Percentiles rank a stretch among this genome's conserved stretches.
These are phyloP conservation scores for Caranx melampygus DNA, from an alignment of 2,113 vertebrate genomes.

Conservation along the genomic window DNA sequence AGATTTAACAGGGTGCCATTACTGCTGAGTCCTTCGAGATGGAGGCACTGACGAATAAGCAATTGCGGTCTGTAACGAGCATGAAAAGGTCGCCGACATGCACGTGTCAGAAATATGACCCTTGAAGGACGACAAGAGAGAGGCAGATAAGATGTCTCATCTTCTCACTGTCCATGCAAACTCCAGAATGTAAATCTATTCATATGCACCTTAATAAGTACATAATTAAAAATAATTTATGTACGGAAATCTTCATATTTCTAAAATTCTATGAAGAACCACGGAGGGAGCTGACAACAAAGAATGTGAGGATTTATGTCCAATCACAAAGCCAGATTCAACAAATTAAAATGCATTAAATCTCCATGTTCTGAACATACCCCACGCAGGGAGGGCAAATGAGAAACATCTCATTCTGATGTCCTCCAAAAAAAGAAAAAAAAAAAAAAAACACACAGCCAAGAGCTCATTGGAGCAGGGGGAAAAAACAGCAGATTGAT, in stretches of 20 bases:
- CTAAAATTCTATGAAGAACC: neutral
- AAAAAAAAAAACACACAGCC: neutral
- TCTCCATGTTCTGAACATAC: constrained; percentile 3
- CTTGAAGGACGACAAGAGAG: constrained; percentile 58
- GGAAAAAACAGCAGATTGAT: neutral
- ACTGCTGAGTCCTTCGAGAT: constrained; percentile 53
- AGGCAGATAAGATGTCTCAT: constrained; percentile 20
- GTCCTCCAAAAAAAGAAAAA: constrained; percentile 16
- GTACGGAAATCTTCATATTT: neutral
- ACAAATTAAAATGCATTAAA: constrained; percentile 49
- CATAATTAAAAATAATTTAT: neutral
- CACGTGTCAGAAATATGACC: constrained; percentile 47
- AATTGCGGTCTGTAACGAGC: constrained; percentile 70
- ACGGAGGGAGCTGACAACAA: neutral
- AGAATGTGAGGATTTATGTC: neutral
- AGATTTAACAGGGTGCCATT: constrained; percentile 70
- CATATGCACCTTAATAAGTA: neutral
- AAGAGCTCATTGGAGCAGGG: constrained; percentile 11
- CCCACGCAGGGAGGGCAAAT: constrained; percentile 30
- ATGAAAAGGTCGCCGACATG: constrained; percentile 67
- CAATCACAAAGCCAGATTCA: constrained; percentile 18
- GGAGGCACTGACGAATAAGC: constrained; percentile 60
- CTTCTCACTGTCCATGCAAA: neutral
- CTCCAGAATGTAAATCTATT: constrained; percentile 15
- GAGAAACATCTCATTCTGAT: constrained; percentile 33